Percentiles rank a stretch among this genome's conserved stretches.
phyloP scores from a whole-genome alignment of 2,888 invertebrate genomes.

The Bombylius discolor region DNA sequence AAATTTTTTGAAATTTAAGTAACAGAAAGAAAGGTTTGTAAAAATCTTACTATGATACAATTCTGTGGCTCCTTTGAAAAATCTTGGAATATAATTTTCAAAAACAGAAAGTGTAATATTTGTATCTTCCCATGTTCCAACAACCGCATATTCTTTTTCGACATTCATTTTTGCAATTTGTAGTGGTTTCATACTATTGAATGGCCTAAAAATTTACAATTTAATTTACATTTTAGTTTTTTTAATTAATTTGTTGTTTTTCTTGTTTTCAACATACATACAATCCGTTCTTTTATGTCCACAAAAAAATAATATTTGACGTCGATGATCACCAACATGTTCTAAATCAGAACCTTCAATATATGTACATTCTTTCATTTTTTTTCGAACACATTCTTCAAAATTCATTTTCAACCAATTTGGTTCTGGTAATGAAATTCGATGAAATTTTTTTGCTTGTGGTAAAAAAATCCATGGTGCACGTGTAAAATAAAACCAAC shows the following conservation, averaged over 20 bases:
- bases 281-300: conserved; percentile 64
- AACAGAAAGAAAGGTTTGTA: not conserved
- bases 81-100: conserved; percentile 70
- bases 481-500: conserved; percentile 76
- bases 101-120: conserved; percentile 71
- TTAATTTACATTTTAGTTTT: conserved; percentile 1
- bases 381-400: conserved; percentile 67
- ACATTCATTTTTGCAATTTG: conserved; percentile 73
- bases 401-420: conserved; percentile 47
- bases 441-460: conserved; percentile 13
- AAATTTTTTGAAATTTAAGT: not conserved
- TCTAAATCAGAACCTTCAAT: conserved; percentile 62
- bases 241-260: no score
- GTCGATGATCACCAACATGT: conserved; percentile 65
- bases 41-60: conserved; percentile 58
- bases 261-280: conserved; percentile 47
- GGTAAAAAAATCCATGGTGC: conserved; percentile 79
- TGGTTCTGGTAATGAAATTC: conserved; percentile 14
- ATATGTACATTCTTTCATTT: conserved; percentile 70
- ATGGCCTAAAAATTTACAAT: conserved; percentile 47
- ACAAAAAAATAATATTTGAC: conserved; percentile 78
- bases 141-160: conserved; percentile 73
- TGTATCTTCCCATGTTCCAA: conserved; percentile 77
- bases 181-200: conserved; percentile 66
- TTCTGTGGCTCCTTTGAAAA: conserved; percentile 62